Conservation (phyloP, 2,888 invertebrate genomes). For the Drosophila hamatofila region DNA sequence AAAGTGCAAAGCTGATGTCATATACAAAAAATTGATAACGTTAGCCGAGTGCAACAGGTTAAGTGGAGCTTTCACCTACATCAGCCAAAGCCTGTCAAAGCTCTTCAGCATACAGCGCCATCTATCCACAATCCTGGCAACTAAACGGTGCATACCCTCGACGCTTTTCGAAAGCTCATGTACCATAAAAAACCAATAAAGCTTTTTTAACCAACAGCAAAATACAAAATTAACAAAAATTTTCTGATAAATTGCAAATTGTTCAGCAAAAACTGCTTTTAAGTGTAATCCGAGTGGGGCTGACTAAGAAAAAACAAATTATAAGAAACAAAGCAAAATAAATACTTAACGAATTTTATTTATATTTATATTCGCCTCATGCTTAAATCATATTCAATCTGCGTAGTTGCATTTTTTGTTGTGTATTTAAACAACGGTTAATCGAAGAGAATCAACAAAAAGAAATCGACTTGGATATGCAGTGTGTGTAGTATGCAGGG, state of each 20-base stretch:
- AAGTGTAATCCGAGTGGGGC: slow-evolving; percentile 30
- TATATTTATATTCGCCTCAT: slow-evolving; percentile 29
- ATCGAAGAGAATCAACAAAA: slow-evolving; percentile 21
- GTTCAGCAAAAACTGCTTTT: slow-evolving; percentile 35
- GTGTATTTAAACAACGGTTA: slow-evolving; percentile 30
- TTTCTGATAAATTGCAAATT: slow-evolving; percentile 36
- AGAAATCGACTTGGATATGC: slow-evolving; percentile 8
- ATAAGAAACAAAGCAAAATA: not conserved
- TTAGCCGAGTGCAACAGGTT: slow-evolving; percentile 42
- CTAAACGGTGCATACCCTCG: slow-evolving; percentile 6
- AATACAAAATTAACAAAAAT: slow-evolving; percentile 30
- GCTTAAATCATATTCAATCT: slow-evolving; percentile 38
- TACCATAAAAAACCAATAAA: slow-evolving; percentile 33
- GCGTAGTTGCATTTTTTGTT: slow-evolving; percentile 36
- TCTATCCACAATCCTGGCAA: slow-evolving; percentile 45
- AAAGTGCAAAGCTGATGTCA: slow-evolving; percentile 6
- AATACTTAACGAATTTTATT: slow-evolving; percentile 8
- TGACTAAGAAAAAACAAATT: slow-evolving; percentile 10
- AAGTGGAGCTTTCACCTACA: slow-evolving; percentile 26
- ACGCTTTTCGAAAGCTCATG: slow-evolving; percentile 24
- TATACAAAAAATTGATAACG: not conserved
- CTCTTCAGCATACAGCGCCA: slow-evolving; percentile 41
- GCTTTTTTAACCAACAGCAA: slow-evolving; percentile 15
- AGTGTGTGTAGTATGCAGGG: not conserved
- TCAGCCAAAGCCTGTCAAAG: slow-evolving; percentile 45